Conservation (phyloP, 2,113 vertebrate genomes). For the Pelobates fuscus region DNA sequence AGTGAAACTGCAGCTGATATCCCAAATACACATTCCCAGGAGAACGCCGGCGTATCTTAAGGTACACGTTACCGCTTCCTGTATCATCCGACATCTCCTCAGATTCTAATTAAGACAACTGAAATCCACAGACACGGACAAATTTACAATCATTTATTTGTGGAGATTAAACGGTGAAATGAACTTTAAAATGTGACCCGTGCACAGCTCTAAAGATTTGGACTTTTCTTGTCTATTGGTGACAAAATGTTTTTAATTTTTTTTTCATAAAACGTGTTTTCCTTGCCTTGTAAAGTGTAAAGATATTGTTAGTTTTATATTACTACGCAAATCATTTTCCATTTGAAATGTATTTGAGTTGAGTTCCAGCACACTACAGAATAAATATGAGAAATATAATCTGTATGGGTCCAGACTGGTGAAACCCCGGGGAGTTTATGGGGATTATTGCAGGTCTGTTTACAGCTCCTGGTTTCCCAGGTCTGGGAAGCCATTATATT, state of each 20-base stretch:
- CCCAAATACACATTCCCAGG: not conserved
- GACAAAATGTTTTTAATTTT: not conserved
- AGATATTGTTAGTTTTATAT: too few species aligned
- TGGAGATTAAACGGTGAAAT: not conserved
- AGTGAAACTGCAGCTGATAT: not conserved
- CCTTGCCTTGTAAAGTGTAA: too few species aligned
- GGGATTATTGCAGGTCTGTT: too few species aligned
- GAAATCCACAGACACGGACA: not conserved
- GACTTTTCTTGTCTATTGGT: not conserved
- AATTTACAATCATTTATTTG: not conserved
- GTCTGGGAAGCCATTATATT: too few species aligned
- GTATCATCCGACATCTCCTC: slow-evolving; percentile 7
- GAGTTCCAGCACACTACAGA: too few species aligned
- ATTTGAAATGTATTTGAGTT: too few species aligned
- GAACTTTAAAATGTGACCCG: not conserved
- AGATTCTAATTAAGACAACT: slow-evolving; percentile 36
- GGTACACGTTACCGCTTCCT: not conserved
- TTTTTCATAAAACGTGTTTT: too few species aligned
- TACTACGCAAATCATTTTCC: too few species aligned
- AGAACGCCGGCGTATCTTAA: not conserved
- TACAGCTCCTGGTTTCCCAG: too few species aligned
- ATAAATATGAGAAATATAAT: too few species aligned
- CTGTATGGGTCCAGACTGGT: too few species aligned
- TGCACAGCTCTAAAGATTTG: not conserved
- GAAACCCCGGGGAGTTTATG: too few species aligned